phyloP scores from a whole-genome alignment of 2,113 vertebrate species.

The Antechinus stuartii region DNA sequence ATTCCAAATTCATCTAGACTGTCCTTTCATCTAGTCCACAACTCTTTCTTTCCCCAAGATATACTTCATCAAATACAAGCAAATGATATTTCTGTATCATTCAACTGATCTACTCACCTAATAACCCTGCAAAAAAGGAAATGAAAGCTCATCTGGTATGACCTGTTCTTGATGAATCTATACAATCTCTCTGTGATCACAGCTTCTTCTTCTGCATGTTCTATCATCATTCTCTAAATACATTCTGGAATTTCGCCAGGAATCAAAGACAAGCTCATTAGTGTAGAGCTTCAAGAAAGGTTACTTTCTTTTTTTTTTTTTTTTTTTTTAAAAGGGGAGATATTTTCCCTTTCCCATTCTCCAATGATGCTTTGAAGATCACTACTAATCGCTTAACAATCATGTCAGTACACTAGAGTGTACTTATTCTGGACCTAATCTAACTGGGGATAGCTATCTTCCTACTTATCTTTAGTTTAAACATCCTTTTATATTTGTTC shows the following conservation, averaged over 20 bases:
- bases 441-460: background rate
- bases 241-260: background rate
- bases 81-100: background rate
- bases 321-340: background rate
- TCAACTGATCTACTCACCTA: background rate
- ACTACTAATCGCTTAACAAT: background rate
- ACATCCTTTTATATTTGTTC: background rate
- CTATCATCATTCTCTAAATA: background rate
- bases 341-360: background rate
- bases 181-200: background rate
- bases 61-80: background rate
- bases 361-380: background rate
- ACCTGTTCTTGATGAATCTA: background rate
- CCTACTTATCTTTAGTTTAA: background rate
- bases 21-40: background rate
- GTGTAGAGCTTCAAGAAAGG: background rate
- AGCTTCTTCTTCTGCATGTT: background rate
- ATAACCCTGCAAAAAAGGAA: background rate
- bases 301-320: background rate
- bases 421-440: background rate
- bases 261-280: background rate
- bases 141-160: background rate
- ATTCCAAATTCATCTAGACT: background rate
- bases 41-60: background rate
- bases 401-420: background rate